Base-by-base conservation (phyloP, 2,113 vertebrate species). In the Lontra canadensis region DNA sequence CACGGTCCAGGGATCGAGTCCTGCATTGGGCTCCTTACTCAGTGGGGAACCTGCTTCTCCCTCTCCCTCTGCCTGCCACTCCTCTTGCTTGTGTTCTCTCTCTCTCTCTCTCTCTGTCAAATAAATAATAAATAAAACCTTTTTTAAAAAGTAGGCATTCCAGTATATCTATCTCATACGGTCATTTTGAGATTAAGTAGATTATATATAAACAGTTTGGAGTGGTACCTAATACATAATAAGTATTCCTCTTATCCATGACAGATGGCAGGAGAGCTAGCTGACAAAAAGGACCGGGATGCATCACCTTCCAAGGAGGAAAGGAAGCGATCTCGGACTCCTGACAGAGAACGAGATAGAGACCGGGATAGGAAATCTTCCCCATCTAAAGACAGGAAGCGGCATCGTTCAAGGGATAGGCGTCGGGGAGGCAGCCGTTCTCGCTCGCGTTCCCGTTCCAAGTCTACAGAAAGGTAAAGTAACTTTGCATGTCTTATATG, bases 181-280 rank as follows among this genome's bases (percentile, higher is more conserved):
- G 36, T 78, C 71, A 34, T 95, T 93, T 73, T 88, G 59, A 88
- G 83, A 79, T 65, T 84, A 92, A 84, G 42, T 78, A 23, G 61
- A 61, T 88, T 96, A 47, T 29, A 25, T 63, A 8, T 36, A 18
- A 82, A n/a, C 44, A 42, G 23, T 74, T 92, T 34, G 84, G 52
- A 83, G 26, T 10, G 49, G 26, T 83, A 55, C 18, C 29, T 29
- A 44, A 36, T 52, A 57, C 17, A 29, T 85, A 29, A 25, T 42
- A 96, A 95, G 36, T 31, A 83, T 25, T 92, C 3, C 15, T 90
- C 42, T 14, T 84, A 8, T 49, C 0, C 26, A 34, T 7, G 29
- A 0, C 94, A 99, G 99, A 99, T 99, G 99, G 99, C 99, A 47
- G 99, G 99, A 34, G 99, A 99, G 93, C 96, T 99, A 23, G 69